Evolutionary conservation across 2,797 vertebrate species (phyloP).

Genomic region (Pantherophis vulpinus): DNA sequence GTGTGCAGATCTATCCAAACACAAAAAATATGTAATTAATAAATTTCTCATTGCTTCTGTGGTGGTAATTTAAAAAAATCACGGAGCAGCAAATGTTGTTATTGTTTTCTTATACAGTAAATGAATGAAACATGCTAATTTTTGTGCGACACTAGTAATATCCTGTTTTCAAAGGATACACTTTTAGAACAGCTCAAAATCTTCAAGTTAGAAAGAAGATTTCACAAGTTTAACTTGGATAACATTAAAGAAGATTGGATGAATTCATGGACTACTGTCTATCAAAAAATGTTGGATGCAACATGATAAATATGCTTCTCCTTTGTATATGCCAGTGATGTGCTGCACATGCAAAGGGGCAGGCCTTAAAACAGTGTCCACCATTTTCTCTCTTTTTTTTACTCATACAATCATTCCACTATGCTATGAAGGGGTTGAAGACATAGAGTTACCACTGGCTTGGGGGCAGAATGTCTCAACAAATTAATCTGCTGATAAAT

Average conservation of each 20-base stretch:
- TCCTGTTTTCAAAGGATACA: neutral
- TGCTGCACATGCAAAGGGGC: neutral
- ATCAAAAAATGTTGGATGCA: neutral
- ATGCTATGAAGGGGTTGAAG: neutral
- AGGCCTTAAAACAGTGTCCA: neutral
- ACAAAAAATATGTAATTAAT: neutral
- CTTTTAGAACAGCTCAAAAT: neutral
- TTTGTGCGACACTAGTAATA: neutral
- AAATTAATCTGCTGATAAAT: neutral
- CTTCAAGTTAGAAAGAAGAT: neutral
- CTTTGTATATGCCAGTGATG: neutral
- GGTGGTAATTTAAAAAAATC: neutral
- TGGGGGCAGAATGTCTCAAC: neutral
- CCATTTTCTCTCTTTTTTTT: neutral
- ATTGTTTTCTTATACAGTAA: neutral
- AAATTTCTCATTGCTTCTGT: neutral
- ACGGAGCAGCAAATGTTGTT: neutral
- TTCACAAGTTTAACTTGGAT: neutral
- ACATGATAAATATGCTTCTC: neutral
- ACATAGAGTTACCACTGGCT: neutral
- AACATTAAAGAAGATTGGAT: neutral
- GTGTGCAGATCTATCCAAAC: neutral
- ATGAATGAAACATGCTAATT: neutral
- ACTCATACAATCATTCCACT: neutral
- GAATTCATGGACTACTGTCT: neutral